A percentile compares a stretch with the other conserved stretches of the same genome.
These are phyloP conservation scores for Urocolius indicus DNA, from an alignment of 2,113 vertebrate genomes.

Conservation along the genomic window DNA sequence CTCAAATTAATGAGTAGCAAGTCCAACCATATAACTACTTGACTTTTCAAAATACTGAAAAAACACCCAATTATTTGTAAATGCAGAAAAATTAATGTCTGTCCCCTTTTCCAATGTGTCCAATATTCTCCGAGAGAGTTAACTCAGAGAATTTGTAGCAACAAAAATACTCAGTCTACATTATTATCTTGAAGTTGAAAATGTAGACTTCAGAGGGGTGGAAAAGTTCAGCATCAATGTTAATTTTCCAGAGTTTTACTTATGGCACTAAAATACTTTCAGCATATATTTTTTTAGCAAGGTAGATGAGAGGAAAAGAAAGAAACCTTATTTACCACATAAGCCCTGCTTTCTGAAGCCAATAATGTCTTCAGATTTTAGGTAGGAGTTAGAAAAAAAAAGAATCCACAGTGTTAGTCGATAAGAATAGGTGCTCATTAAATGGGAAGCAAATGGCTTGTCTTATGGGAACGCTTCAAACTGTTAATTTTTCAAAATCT, in stretches of 20 bases:
- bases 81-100: neutral
- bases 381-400: neutral
- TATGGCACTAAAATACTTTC: neutral
- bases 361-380: neutral
- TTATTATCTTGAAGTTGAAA: constrained; percentile 16
- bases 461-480: neutral
- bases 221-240: neutral
- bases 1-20: constrained; percentile 42
- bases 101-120: neutral
- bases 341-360: neutral
- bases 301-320: neutral
- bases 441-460: neutral
- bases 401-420: neutral
- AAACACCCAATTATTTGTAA: neutral
- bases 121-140: neutral
- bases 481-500: neutral
- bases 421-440: neutral
- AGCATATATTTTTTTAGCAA: neutral
- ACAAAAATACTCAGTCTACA: neutral
- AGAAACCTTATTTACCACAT: neutral
- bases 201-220: neutral
- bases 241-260: constrained; percentile 11
- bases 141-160: neutral
- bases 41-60: constrained; percentile 16
- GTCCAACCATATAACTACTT: neutral